phyloP scores from a whole-genome alignment of 1,140 invertebrate species.

The Drosophila lacteicornis region DNA sequence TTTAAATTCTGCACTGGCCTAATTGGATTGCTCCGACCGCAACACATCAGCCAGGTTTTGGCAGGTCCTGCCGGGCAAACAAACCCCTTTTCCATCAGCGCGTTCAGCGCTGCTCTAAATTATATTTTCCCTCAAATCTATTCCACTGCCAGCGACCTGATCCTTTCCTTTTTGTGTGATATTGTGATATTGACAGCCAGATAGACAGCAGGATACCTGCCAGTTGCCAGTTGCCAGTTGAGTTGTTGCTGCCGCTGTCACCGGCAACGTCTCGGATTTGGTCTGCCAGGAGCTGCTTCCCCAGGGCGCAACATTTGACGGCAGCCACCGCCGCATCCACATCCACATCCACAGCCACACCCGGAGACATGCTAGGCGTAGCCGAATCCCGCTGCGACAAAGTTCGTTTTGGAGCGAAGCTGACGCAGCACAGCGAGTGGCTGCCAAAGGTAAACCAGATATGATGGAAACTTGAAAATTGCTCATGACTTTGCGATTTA shows the following conservation, averaged over 20 bases:
- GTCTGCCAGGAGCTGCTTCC: constrained; percentile 24
- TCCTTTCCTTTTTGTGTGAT: constrained; percentile 58
- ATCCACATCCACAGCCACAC: constrained; percentile 2
- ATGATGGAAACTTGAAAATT: constrained; percentile 29
- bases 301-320: constrained; percentile 47
- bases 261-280: constrained; percentile 31
- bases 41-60: constrained; percentile 23
- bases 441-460: constrained; percentile 33
- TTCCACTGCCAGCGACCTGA: constrained; percentile 37
- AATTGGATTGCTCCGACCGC: constrained; percentile 70
- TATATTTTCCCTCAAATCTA: constrained; percentile 71
- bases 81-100: constrained; percentile 16
- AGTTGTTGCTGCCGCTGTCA: constrained; percentile 25
- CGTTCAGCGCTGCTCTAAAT: constrained; percentile 47
- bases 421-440: constrained; percentile 25
- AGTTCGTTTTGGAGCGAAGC: constrained; percentile 27
- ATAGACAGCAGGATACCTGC: constrained; percentile 68
- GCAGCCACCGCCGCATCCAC: constrained; percentile 17
- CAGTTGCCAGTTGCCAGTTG: constrained; percentile 19
- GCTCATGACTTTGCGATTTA: constrained; percentile 16
- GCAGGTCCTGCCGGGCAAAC: constrained; percentile 23
- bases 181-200: constrained; percentile 68
- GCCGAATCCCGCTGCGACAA: constrained; percentile 31
- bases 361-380: neutral
- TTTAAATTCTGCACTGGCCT: constrained; percentile 46